Base-by-base conservation (phyloP, 2,888 invertebrate genomes). In the Geotrupes spiniger region DNA sequence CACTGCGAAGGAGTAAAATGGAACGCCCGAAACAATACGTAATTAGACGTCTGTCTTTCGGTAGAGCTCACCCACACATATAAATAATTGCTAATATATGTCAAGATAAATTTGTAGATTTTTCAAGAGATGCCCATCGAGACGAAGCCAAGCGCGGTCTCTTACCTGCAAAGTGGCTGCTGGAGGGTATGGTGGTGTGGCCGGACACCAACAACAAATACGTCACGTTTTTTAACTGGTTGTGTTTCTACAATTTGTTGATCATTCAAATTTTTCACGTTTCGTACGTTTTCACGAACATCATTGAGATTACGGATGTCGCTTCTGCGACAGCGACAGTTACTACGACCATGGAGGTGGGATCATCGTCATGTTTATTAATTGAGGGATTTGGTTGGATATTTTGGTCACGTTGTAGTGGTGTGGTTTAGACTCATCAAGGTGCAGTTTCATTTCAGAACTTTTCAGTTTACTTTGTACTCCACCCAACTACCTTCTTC, bases 101-200 rank as follows among this genome's bases (percentile, higher is more conserved):
- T 21, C 21, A 21, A 21, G 3, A 4, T 21, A 6, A 21, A 21
- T 17, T 41, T 46, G 12, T 16, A 46, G 46, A 41, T 12, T 46
- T 46, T 17, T 26, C 36, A 2, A 36, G 27, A 36, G 26, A 16
- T 15, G 36, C 40, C 8, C 36, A 16, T 15, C 21, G 31, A 10
- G 46, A 46, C 12, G 41, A 14, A 2, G 26, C 40, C 8, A 41
- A 41, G 8, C 10, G 16, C 8, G 36, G 14, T 11, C 36, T 46
- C 10, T 17, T 46, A 15, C 46, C 46, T 2, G 46, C 36, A 10
- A 41, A 46, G 36, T 26, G 33, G 12, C 16, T 41, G 2, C 14
- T 46, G 5, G 31, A 41, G 36, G 11, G 31, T 9, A 5, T 36
- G 10, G 27, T n/a, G 2, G 26, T 31, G 10, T 46, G 46, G 46